Percentiles rank a stretch among this genome's conserved stretches.
Conservation (phyloP, 2,797 vertebrate genomes). For the Chloroceryle inda region DNA sequence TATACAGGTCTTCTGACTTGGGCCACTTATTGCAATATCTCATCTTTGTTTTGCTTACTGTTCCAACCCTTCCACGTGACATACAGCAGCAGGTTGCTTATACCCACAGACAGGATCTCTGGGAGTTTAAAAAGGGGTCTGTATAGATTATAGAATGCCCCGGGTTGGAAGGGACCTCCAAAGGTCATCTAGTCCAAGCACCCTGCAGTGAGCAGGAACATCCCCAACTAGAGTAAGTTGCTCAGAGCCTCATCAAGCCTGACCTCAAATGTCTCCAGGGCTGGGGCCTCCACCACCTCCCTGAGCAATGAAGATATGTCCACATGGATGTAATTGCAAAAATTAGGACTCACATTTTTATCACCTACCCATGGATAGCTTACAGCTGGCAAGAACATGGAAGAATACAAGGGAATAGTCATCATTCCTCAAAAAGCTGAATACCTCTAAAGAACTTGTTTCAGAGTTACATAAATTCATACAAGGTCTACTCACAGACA, state of each 20-base stretch:
- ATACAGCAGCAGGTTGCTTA: neutral
- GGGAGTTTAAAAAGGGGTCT: neutral
- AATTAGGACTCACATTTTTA: neutral
- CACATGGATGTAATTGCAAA: neutral
- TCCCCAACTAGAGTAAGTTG: neutral
- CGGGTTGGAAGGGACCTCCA: neutral
- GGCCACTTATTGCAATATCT: neutral
- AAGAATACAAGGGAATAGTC: neutral
- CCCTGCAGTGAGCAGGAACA: neutral
- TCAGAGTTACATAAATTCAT: constrained; percentile 9
- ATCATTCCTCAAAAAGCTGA: neutral
- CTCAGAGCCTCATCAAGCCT: neutral
- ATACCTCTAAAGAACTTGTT: neutral
- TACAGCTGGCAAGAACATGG: neutral
- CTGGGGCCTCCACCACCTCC: neutral
- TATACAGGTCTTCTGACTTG: neutral
- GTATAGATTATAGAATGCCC: no score
- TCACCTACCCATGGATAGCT: neutral
- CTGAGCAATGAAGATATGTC: neutral
- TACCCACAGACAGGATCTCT: neutral
- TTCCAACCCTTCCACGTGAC: neutral
- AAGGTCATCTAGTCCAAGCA: neutral
- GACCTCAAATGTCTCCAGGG: neutral
- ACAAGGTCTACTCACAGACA: neutral
- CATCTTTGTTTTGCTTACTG: neutral